A percentile compares a stretch with the other conserved stretches of the same genome.
phyloP scores from a whole-genome alignment of 30 jellyfish, hydroid and myxozoan species.

The Cassiopea xamachana region DNA sequence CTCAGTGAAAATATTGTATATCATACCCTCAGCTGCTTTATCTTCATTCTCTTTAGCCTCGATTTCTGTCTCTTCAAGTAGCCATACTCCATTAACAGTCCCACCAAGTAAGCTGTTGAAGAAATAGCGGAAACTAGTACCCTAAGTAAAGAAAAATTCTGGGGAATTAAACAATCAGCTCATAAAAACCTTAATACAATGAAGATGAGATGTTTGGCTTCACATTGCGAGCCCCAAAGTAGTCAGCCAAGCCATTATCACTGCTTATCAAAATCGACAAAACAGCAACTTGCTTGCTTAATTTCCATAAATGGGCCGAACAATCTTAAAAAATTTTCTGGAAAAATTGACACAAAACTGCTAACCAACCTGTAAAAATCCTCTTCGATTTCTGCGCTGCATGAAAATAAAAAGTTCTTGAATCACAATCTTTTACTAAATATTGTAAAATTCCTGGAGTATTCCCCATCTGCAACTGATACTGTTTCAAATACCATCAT shows the following conservation, averaged over 20 bases:
- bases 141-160: not conserved
- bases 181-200: not conserved
- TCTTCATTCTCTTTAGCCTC: not conserved
- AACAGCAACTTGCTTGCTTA: too few relatives aligned
- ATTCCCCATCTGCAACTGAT: too few relatives aligned
- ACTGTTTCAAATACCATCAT: too few relatives aligned
- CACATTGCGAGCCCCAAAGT: too few relatives aligned
- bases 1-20: not conserved
- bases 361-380: conserved; percentile 44
- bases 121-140: not conserved
- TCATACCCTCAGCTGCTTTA: not conserved
- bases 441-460: not conserved
- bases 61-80: conserved; percentile 30
- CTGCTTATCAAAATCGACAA: too few relatives aligned
- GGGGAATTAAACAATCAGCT: not conserved
- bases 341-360: not conserved
- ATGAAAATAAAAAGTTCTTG: not conserved
- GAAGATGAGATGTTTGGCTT: too few relatives aligned
- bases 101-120: conserved; percentile 72
- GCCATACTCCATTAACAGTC: conserved; percentile 73
- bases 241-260: too few relatives aligned
- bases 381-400: conserved; percentile 23
- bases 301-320: too few relatives aligned
- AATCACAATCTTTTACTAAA: not conserved
- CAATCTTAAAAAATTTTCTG: not conserved